A percentile compares a stretch with the other conserved stretches of the same genome.
Conservation (phyloP, 1,140 invertebrate species). For the Formica exsecta region DNA sequence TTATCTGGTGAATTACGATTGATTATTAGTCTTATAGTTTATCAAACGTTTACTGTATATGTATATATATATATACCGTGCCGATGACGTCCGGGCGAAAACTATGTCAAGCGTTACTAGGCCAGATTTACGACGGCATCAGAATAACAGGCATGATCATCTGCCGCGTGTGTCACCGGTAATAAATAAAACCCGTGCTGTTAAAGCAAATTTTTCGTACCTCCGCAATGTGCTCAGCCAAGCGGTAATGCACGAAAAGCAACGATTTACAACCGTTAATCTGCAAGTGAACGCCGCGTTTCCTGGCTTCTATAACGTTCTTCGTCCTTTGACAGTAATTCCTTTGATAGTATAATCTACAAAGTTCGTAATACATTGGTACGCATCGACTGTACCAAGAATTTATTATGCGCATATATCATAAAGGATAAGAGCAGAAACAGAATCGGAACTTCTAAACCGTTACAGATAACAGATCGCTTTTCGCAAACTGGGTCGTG, state of each 20-base stretch:
- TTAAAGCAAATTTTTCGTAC: conserved; percentile 50
- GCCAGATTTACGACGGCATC: conserved; percentile 68
- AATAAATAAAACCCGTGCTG: conserved; percentile 66
- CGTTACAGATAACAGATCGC: not conserved
- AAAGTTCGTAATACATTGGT: conserved; percentile 29
- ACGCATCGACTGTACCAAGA: conserved; percentile 23
- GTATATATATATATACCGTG: not conserved
- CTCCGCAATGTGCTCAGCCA: not conserved
- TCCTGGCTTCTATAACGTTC: not conserved
- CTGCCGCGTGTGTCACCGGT: conserved; percentile 37
- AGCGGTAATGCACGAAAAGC: conserved; percentile 26
- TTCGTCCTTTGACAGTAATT: conserved; percentile 50
- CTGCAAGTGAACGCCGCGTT: conserved; percentile 15
- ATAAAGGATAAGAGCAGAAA: not conserved
- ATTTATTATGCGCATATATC: conserved; percentile 52
- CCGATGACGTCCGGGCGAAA: conserved; percentile 33
- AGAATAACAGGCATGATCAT: conserved; percentile 57
- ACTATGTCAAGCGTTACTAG: conserved; percentile 63
- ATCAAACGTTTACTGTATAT: conserved; percentile 13
- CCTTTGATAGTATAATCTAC: conserved; percentile 46
- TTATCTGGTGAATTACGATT: conserved; percentile 47
- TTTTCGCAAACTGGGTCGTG: conserved; percentile 4
- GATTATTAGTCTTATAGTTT: conserved; percentile 48
- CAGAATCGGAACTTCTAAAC: conserved; percentile 37
- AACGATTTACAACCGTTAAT: conserved; percentile 70